phyloP scores from a whole-genome alignment of 2,888 invertebrate genomes.

The Polyommatus icarus region DNA sequence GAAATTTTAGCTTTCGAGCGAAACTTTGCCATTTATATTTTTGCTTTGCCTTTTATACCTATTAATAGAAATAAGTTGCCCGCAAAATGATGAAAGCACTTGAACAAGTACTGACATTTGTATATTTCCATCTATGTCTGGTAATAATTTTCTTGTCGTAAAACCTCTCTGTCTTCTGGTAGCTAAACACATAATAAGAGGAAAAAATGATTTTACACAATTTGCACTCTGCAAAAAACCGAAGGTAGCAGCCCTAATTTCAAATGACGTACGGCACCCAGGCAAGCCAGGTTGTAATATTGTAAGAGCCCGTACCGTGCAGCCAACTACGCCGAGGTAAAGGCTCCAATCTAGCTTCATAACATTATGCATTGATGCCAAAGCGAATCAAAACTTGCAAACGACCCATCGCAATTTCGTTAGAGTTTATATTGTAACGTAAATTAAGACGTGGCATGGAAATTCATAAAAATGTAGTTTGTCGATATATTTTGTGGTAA shows the following conservation, averaged over 20 bases:
- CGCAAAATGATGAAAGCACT: background rate
- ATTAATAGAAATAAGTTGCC: background rate
- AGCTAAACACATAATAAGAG: background rate
- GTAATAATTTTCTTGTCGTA: no score
- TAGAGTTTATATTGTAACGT: constrained; percentile 1
- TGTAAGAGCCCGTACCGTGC: constrained; percentile 13
- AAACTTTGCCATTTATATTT: no score
- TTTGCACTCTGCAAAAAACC: background rate
- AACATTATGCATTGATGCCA: constrained; percentile 38
- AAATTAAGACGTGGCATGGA: no score
- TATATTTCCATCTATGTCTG: no score
- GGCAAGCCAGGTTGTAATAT: constrained; percentile 19
- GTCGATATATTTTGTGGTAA: no score
- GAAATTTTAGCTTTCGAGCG: background rate
- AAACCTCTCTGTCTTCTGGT: no score
- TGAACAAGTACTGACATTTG: background rate
- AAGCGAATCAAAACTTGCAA: constrained; percentile 33
- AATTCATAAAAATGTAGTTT: no score
- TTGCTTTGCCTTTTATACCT: background rate
- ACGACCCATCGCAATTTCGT: constrained; percentile 35
- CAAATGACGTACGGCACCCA: constrained; percentile 25
- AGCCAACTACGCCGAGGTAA: constrained; percentile 13
- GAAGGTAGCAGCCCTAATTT: background rate
- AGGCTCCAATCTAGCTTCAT: constrained; percentile 22
- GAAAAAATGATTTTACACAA: background rate